These are phyloP conservation scores for Mastomys natalensis DNA, from an alignment of 2,113 vertebrate species.

Conservation along the genomic window DNA sequence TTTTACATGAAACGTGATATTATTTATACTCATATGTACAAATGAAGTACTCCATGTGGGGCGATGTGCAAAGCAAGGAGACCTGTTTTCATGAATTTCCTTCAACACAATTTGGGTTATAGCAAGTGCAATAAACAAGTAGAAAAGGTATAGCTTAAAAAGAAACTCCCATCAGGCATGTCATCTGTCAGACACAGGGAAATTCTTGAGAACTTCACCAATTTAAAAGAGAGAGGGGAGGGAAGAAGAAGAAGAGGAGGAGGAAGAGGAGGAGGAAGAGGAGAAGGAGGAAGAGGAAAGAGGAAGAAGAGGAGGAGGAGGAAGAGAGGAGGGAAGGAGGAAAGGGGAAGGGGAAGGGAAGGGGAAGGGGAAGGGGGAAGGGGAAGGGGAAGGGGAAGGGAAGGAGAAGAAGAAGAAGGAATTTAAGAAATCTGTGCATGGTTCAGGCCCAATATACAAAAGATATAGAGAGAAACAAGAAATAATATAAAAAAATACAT, in stretches of 20 bases:
- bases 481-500: no score
- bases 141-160: neutral
- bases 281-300: no score
- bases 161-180: neutral
- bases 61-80: neutral
- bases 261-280: no score
- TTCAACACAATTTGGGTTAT: neutral
- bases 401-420: neutral
- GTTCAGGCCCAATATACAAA: neutral
- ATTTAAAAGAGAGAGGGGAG: neutral
- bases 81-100: neutral
- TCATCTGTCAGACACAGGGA: neutral
- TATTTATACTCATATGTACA: neutral
- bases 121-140: neutral
- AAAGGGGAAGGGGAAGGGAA: no score
- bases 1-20: neutral
- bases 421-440: neutral
- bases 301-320: rapidly evolving
- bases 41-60: neutral
- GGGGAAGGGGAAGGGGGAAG: rapidly evolving
- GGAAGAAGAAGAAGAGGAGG: no score
- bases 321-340: no score
- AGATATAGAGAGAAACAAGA: no score
- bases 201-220: neutral
- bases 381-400: no score